Base-by-base conservation (phyloP, 2,888 invertebrate species). In the Yponomeuta evonymella region DNA sequence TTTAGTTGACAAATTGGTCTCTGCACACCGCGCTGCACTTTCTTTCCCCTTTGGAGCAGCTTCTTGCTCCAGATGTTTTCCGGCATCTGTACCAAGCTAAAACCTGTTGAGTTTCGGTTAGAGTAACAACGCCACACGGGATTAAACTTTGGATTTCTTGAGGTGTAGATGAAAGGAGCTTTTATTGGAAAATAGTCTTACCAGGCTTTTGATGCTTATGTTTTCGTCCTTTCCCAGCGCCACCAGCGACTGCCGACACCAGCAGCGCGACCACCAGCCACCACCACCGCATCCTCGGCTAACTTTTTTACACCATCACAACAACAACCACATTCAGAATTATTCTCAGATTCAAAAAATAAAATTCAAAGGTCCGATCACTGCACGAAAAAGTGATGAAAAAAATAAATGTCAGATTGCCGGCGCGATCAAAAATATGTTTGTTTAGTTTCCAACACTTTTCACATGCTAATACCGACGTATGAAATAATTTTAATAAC, bases 181-280 rank as follows among this genome's bases (percentile, higher is more conserved):
- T 43, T 43, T 15, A 64, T 3, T 23, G n/a, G 10, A 64, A 64
- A 64, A 51, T 51, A 67, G 66, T n/a, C 78, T 81, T 67, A 91
- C 91, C 90, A 73, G 90, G 90, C 73, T 91, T 91, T 30, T 90
- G 85, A 76, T 88, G 86, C 12, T 86, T 83, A 72, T 88, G 86
- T 71, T 85, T 88, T 81, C 88, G 89, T 71, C 86, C 87, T 74
- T 85, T 88, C 72, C 83, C 86, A 72, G 83, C 80, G 73, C 80
- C 87, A 51, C 83, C 85, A 72, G 83, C 80, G 73, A 80, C 87
- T 62, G 80, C 81, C 67, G 82, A 79, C 81, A 83, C 83, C 81
- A 88, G 78, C 80, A 88, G 76, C 77, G 76, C 73, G 76, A 83
- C 71, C 75, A 77, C 75, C 75, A 77, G 74, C 83, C 86, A 79